A percentile compares a stretch with the other conserved stretches of the same genome.
Conservation (phyloP, 2,888 invertebrate genomes). For the Nomada fabriciana region DNA sequence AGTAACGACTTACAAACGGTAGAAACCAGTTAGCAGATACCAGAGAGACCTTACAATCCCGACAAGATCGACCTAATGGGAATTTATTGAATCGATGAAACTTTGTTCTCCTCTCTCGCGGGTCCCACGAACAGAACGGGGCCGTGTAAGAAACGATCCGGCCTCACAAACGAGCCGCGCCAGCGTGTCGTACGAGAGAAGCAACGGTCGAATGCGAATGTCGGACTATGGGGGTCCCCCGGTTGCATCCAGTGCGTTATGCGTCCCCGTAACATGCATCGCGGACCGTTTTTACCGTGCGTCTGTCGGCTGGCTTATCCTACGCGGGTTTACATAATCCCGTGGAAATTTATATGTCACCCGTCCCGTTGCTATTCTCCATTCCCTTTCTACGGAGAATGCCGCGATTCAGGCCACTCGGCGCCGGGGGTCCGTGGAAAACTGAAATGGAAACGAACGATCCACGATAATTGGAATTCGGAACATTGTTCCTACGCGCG, state of each 20-base stretch:
- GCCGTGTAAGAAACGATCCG: conserved; percentile 59
- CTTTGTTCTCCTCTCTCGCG: conserved; percentile 62
- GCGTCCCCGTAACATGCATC: conserved; percentile 40
- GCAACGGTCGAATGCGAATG: conserved; percentile 56
- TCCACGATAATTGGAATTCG: neutral
- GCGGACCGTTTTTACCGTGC: conserved; percentile 36
- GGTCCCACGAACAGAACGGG: conserved; percentile 44
- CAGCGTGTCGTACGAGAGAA: conserved; percentile 56
- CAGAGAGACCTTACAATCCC: conserved; percentile 62
- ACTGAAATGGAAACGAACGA: conserved; percentile 32
- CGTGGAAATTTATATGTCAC: conserved; percentile 48
- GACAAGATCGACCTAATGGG: conserved; percentile 72
- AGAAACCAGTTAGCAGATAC: conserved; percentile 64
- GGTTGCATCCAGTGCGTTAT: conserved; percentile 54
- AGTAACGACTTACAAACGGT: conserved; percentile 58
- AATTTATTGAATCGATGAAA: conserved; percentile 72
- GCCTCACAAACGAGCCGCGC: conserved; percentile 65
- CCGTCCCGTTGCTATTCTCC: conserved; percentile 21
- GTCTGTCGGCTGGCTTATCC: conserved; percentile 32
- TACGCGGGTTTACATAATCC: conserved; percentile 53
- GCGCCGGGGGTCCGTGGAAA: conserved; percentile 10
- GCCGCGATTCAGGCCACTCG: conserved; percentile 1
- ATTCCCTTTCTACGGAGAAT: conserved; percentile 48
- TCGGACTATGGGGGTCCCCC: conserved; percentile 40
- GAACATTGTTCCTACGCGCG: neutral